Evolutionary conservation across 2,888 invertebrate species (phyloP), one percentile per base, ranked within the genome.

Genomic region (Drosophila austrosaltans): DNA sequence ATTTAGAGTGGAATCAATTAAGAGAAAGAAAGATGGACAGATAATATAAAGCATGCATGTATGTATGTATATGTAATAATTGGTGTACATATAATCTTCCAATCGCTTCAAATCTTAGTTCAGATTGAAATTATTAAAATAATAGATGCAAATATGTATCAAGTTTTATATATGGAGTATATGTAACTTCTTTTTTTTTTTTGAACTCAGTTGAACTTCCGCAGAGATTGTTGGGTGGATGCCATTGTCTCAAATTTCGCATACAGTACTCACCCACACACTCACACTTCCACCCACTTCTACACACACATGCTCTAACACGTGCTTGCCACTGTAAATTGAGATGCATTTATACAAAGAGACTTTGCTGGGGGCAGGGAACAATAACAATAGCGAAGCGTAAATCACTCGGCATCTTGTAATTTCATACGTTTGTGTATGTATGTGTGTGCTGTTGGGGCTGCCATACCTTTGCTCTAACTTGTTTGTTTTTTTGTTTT

Each of bases 151-250:
- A 16, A 16, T 16, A 16, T 16, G 0, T 16, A 16, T 16, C 16
- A 16, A 16, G 16, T 16, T 16, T 16, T 16, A 16, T 16, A 30
- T 48, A 25, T 48, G n/a, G n/a, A 40, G 42, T 42, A 40, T 6
- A 32, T 32, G 1, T 32, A 5, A 32, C 6, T 6, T 39, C 12
- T 39, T 6, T 5, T 66, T 61, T 75, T 16, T 69, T 73, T 72
- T 65, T 84, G 84, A 89, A 85, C 85, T 89, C 76, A 54, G 71
- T 87, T 85, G 89, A 89, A 85, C 85, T 85, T 85, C 89, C 87
- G 78, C 63, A 58, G 68, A 57, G 65, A 78, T 69, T 75, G 73
- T 67, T 73, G 71, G 48, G 10, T 48, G 10, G 48, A 25, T 83
- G 79, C 75, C 82, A 76, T 84, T 86, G 79, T 84, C 83, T 79